Conservation (phyloP, 2,888 invertebrate genomes). For the Cactoblastis cactorum region DNA sequence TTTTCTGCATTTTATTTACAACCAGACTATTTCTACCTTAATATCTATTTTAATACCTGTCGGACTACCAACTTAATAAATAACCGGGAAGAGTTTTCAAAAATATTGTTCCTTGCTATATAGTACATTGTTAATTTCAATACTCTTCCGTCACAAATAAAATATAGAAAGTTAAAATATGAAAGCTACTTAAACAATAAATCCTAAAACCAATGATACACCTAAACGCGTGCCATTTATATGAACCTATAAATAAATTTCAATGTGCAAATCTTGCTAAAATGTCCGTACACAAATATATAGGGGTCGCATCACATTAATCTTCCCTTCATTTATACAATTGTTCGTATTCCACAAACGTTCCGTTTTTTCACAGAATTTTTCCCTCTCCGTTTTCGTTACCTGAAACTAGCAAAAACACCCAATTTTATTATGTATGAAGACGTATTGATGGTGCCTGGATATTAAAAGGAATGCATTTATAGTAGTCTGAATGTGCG, state of each 20-base stretch:
- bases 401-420: conserved; percentile 8
- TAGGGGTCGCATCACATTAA: conserved; percentile 60
- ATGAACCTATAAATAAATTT: conserved; percentile 66
- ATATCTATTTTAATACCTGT: no score
- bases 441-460: conserved; percentile 9
- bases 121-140: background rate
- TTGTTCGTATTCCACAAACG: conserved; percentile 36
- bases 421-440: conserved; percentile 14
- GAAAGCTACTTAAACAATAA: conserved; percentile 29
- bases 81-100: no score
- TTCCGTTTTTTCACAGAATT: conserved; percentile 28
- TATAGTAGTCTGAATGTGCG: conserved; percentile 30
- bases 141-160: background rate
- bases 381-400: conserved; percentile 18
- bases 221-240: conserved; percentile 54
- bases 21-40: no score
- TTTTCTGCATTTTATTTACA: no score
- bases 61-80: no score
- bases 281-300: conserved; percentile 62
- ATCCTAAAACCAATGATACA: conserved; percentile 51
- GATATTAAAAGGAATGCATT: conserved; percentile 16
- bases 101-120: no score
- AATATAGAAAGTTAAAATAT: background rate
- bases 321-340: conserved; percentile 55
- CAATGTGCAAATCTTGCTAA: conserved; percentile 60